Conservation (phyloP, 2,113 vertebrate species). For the Hydrolagus affinis region DNA sequence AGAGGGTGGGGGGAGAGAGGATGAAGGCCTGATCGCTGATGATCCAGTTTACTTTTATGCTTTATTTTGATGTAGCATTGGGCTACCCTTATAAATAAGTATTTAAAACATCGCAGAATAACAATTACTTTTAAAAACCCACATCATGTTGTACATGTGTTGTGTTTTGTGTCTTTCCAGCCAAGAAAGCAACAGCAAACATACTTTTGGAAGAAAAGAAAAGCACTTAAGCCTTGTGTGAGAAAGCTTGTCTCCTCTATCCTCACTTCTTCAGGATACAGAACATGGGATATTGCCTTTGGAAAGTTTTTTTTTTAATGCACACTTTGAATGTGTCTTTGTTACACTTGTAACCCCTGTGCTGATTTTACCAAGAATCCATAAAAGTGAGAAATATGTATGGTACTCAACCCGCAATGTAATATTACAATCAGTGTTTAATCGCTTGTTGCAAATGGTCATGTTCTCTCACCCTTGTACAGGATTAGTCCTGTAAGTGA, state of each 20-base stretch:
- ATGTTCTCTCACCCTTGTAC: not conserved
- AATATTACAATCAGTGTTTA: slow-evolving; percentile 30
- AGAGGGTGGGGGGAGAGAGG: too few relatives aligned
- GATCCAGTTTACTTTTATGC: too few relatives aligned
- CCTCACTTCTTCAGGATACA: slow-evolving; percentile 39
- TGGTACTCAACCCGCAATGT: slow-evolving; percentile 13
- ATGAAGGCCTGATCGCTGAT: too few relatives aligned
- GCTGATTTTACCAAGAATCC: slow-evolving; percentile 11
- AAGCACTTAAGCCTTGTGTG: slow-evolving; percentile 54
- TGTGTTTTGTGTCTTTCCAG: slow-evolving; percentile 49
- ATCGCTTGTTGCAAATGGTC: slow-evolving; percentile 6
- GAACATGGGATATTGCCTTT: slow-evolving; percentile 49
- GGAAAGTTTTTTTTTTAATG: slow-evolving; percentile 54
- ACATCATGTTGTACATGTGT: not conserved
- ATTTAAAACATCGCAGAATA: too few relatives aligned
- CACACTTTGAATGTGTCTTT: slow-evolving; percentile 49
- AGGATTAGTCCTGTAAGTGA: not conserved
- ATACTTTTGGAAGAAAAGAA: slow-evolving; percentile 94
- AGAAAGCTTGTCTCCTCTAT: slow-evolving; percentile 48
- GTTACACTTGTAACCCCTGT: slow-evolving; percentile 13
- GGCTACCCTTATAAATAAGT: too few relatives aligned
- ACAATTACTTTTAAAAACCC: too few relatives aligned
- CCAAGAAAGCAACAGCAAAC: slow-evolving; percentile 85
- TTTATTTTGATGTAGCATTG: too few relatives aligned
- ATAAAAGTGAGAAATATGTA: slow-evolving; percentile 12